Percentiles rank a stretch among this genome's conserved stretches.
These are phyloP conservation scores for Strongylocentrotus purpuratus DNA, from an alignment of 35 echinoderm and acorn worm species.

Conservation along the genomic window DNA sequence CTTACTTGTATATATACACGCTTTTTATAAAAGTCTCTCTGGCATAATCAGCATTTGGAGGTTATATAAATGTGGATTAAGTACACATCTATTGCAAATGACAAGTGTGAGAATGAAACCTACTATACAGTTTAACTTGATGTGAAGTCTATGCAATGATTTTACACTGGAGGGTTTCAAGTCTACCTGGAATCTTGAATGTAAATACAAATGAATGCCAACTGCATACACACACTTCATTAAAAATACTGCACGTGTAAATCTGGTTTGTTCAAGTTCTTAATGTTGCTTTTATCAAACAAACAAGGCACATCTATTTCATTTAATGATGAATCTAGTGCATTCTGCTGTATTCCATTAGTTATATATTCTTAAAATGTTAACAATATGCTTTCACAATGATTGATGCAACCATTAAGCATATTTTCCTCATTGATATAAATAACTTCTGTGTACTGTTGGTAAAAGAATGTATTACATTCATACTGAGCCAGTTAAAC, in stretches of 20 bases:
- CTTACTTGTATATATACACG: background rate
- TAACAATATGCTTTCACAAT: no score
- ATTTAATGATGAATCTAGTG: no score
- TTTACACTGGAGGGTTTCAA: background rate
- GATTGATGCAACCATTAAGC: no score
- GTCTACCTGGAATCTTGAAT: background rate
- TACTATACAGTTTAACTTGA: background rate
- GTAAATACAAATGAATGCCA: background rate
- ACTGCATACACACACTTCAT: background rate
- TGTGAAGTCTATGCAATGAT: background rate
- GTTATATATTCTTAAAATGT: no score
- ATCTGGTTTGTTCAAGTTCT: background rate
- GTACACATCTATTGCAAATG: background rate
- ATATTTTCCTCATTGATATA: no score
- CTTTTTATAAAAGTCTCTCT: background rate
- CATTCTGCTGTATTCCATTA: no score
- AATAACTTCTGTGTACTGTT: no score
- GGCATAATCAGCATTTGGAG: background rate
- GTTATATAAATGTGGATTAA: background rate
- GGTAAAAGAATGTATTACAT: no score
- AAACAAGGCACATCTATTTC: background rate
- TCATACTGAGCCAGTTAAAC: no score
- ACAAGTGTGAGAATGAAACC: background rate
- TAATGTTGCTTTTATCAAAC: background rate
- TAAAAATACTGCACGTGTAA: background rate